These are phyloP conservation scores for Galleria mellonella DNA, from an alignment of 1,140 invertebrate species.

Conservation along the genomic window DNA sequence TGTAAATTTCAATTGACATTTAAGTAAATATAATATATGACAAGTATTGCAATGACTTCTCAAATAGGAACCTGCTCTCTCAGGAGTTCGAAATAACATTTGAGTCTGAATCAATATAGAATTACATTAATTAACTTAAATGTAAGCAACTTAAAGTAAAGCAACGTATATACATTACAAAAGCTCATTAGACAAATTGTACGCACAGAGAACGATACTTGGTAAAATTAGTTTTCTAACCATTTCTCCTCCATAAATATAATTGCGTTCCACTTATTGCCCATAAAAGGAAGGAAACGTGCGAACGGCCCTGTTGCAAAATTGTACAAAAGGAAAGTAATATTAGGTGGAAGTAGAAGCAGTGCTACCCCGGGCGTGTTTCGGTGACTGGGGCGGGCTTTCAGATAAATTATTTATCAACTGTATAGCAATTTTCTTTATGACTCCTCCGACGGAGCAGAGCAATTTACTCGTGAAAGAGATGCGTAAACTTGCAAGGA, in stretches of 20 bases:
- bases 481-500: conserved; percentile 70
- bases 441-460: conserved; percentile 69
- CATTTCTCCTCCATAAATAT: conserved; percentile 69
- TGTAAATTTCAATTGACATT: too few species aligned
- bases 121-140: too few species aligned
- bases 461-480: conserved; percentile 71
- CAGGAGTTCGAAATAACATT: too few species aligned
- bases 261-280: conserved; percentile 73
- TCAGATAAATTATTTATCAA: conserved; percentile 75
- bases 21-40: too few species aligned
- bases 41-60: too few species aligned
- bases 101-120: too few species aligned
- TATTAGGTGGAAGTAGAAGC: conserved; percentile 67
- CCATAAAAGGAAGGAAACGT: conserved; percentile 71
- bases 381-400: conserved; percentile 69
- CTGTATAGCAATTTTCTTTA: conserved; percentile 74
- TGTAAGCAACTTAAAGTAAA: neutral
- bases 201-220: conserved; percentile 45
- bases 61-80: too few species aligned
- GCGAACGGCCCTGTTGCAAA: conserved; percentile 67
- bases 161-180: conserved; percentile 15
- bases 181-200: conserved; percentile 39
- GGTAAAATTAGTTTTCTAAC: conserved; percentile 67
- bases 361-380: conserved; percentile 53
- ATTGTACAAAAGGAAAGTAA: conserved; percentile 73